Evolutionary conservation across 2,888 invertebrate genomes (phyloP).

Genomic region (Cheilosia grossa): DNA sequence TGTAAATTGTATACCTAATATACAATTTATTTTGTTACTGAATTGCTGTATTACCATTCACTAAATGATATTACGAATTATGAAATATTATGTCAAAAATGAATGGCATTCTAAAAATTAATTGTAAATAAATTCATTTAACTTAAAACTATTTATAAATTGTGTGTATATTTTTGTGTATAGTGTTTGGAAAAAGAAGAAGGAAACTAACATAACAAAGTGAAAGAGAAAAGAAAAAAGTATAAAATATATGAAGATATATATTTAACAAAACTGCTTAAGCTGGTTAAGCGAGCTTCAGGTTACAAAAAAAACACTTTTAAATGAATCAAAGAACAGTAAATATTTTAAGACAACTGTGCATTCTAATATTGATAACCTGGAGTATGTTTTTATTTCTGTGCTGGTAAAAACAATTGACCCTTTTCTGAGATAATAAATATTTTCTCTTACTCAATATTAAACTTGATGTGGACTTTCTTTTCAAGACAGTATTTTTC

Average conservation of each 20-base stretch:
- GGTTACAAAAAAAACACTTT: background rate
- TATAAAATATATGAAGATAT: slow-evolving; percentile 7
- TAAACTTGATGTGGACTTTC: background rate
- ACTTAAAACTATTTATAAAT: slow-evolving; percentile 42
- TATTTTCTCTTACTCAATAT: background rate
- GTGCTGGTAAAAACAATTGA: slow-evolving; percentile 44
- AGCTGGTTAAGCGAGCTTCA: slow-evolving; percentile 62
- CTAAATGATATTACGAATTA: slow-evolving; percentile 62
- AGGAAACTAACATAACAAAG: background rate
- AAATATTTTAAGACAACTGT: slow-evolving; percentile 28
- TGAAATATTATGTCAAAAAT: slow-evolving; percentile 73
- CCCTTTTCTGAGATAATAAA: background rate
- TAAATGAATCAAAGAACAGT: slow-evolving; percentile 9
- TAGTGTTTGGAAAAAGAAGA: slow-evolving; percentile 47
- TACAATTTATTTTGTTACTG: slow-evolving; percentile 38
- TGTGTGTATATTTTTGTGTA: slow-evolving; percentile 53
- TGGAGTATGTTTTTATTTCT: slow-evolving; percentile 13
- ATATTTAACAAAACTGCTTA: slow-evolving; percentile 49
- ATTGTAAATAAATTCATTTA: slow-evolving; percentile 29
- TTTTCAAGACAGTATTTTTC: background rate
- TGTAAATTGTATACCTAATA: slow-evolving; percentile 24
- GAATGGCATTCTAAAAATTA: slow-evolving; percentile 71
- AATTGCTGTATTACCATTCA: slow-evolving; percentile 60
- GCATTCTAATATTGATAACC: slow-evolving; percentile 39
- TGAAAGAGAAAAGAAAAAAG: slow-evolving; percentile 8